Evolutionary conservation across 2,797 vertebrate species (phyloP).

Genomic region (Enteromius mattozi): DNA sequence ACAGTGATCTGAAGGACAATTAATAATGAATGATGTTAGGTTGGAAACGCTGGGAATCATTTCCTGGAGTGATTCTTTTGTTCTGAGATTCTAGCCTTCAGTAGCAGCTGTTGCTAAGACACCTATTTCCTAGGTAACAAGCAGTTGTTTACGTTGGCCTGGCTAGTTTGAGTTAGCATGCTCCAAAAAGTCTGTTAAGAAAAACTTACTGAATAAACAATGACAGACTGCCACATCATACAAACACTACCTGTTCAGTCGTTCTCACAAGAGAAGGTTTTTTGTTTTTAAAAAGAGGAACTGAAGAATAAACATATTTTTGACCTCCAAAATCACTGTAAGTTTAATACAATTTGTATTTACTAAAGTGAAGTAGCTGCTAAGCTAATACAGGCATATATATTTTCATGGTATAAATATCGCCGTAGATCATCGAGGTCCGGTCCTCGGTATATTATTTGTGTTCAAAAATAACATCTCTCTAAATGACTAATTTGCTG

Average conservation of each 20-base stretch:
- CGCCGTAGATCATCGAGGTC: not conserved
- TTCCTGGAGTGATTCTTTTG: slow-evolving; percentile 68
- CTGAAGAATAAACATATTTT: slow-evolving; percentile 23
- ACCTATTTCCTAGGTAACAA: slow-evolving; percentile 73
- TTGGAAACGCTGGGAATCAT: slow-evolving; percentile 62
- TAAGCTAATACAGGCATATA: not conserved
- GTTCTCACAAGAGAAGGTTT: slow-evolving; percentile 6
- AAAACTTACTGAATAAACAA: slow-evolving; percentile 45
- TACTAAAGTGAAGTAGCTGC: not conserved
- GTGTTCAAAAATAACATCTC: not conserved
- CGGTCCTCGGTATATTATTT: not conserved
- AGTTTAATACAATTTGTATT: slow-evolving; percentile 18
- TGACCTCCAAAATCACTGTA: slow-evolving; percentile 19
- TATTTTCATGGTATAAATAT: not conserved
- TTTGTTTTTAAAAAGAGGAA: slow-evolving; percentile 42
- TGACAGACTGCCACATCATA: slow-evolving; percentile 35
- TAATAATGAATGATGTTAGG: slow-evolving; percentile 76
- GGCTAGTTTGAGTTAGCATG: slow-evolving; percentile 53
- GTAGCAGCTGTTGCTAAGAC: slow-evolving; percentile 74
- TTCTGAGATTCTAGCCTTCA: slow-evolving; percentile 65
- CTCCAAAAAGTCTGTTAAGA: slow-evolving; percentile 36
- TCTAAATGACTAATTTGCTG: not conserved
- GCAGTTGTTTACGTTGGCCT: slow-evolving; percentile 69
- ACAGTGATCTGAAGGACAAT: slow-evolving; percentile 65
- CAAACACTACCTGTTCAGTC: slow-evolving; percentile 6